phyloP scores from a whole-genome alignment of 2,113 vertebrate species.

The Pseudonaja textilis region DNA sequence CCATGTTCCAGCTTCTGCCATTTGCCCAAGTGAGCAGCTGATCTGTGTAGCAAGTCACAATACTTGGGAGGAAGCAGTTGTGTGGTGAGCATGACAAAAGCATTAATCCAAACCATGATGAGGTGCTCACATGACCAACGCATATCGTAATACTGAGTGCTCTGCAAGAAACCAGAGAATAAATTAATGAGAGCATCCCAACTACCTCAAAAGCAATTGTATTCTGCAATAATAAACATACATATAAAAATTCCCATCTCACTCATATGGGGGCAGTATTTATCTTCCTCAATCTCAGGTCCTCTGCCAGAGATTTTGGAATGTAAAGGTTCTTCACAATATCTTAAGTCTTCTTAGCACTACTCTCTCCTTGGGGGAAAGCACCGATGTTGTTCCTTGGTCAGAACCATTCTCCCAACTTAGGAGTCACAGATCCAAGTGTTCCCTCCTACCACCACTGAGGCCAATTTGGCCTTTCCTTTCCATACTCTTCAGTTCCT shows the following conservation, averaged over 20 bases:
- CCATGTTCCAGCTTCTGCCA: slow-evolving; percentile 98
- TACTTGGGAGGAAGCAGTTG: slow-evolving; percentile 95
- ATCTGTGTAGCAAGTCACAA: slow-evolving; percentile 94
- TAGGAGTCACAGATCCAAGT: neutral
- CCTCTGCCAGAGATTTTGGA: neutral
- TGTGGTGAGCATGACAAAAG: slow-evolving; percentile 98
- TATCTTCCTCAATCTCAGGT: neutral
- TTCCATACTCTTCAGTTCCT: neutral
- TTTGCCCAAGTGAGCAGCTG: slow-evolving; percentile 92
- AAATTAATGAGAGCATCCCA: slow-evolving; percentile 30
- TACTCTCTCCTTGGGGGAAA: neutral
- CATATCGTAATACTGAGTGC: slow-evolving; percentile 99
- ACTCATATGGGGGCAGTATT: neutral
- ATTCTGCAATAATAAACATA: neutral
- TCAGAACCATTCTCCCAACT: neutral
- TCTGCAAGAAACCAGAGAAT: slow-evolving; percentile 75
- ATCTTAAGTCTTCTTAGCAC: neutral
- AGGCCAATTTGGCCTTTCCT: neutral
- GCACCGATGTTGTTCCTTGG: neutral
- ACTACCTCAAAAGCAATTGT: neutral
- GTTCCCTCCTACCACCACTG: neutral
- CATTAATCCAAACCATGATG: slow-evolving; percentile 99
- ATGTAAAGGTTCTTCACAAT: neutral
- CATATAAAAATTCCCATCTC: neutral
- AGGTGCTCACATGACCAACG: slow-evolving; percentile 99